These are phyloP conservation scores for Tragelaphus imberbis DNA, from an alignment of 2,113 vertebrate species.

Conservation along the genomic window DNA sequence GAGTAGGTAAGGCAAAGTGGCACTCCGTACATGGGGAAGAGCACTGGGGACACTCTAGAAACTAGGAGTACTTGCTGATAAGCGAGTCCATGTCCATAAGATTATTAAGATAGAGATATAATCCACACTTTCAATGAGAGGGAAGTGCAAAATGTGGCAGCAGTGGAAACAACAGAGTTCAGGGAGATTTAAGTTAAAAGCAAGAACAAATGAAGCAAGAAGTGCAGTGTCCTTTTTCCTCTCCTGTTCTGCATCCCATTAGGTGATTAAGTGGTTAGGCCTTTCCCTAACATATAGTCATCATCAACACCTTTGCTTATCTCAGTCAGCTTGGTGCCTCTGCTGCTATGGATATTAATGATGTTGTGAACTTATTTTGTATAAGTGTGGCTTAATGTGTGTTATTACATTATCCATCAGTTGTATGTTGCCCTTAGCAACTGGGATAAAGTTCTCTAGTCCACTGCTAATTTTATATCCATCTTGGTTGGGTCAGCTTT, in stretches of 20 bases:
- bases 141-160: not conserved
- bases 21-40: not conserved
- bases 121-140: not conserved
- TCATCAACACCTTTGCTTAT: not conserved
- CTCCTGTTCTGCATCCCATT: not conserved
- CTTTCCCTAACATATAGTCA: slow-evolving; percentile 13
- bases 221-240: not conserved
- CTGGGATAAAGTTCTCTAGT: not conserved
- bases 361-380: slow-evolving; percentile 40
- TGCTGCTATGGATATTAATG: slow-evolving; percentile 67
- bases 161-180: not conserved
- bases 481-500: slow-evolving; percentile 55
- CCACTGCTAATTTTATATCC: slow-evolving; percentile 41
- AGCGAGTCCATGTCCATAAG: not conserved
- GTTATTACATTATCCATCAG: slow-evolving; percentile 55
- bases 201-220: not conserved
- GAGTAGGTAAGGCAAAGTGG: not conserved
- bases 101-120: not conserved
- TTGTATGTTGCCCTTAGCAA: slow-evolving; percentile 28
- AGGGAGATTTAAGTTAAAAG: slow-evolving; percentile 8
- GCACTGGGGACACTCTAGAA: not conserved
- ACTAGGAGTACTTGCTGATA: not conserved
- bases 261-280: slow-evolving; percentile 20
- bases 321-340: slow-evolving; percentile 47
- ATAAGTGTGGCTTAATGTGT: not conserved